Conservation (phyloP, 2,888 invertebrate species). For the Eurois occulta region DNA sequence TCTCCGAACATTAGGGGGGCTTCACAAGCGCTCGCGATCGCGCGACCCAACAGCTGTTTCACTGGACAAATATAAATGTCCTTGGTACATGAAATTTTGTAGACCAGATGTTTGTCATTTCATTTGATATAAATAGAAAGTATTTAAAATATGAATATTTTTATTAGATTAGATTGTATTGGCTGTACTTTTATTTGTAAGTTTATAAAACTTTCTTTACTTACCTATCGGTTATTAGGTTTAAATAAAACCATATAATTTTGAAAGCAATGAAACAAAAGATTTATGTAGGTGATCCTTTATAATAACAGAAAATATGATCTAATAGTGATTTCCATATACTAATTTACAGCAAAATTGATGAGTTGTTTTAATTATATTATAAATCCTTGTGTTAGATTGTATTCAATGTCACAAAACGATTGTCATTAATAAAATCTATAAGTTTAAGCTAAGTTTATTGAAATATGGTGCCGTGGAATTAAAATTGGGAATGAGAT, state of each 20-base stretch:
- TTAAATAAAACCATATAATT: conserved; percentile 10
- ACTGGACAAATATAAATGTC: conserved; percentile 68
- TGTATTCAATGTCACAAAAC: background rate
- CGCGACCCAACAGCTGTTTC: conserved; percentile 63
- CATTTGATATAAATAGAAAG: conserved; percentile 62
- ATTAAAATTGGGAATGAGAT: conserved; percentile 2
- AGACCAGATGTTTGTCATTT: conserved; percentile 64
- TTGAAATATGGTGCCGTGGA: conserved; percentile 6
- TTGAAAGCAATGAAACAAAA: conserved; percentile 5
- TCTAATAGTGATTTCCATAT: background rate
- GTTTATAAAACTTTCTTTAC: background rate
- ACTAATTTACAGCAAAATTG: conserved; percentile 7
- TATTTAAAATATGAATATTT: conserved; percentile 45
- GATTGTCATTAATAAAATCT: conserved; percentile 7
- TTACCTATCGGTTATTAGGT: background rate
- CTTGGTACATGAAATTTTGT: conserved; percentile 66
- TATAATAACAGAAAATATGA: conserved; percentile 25
- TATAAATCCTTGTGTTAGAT: background rate
- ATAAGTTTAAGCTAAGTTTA: conserved; percentile 11
- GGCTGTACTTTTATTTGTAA: background rate
- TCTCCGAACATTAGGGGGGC: conserved; percentile 74
- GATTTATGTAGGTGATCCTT: conserved; percentile 15
- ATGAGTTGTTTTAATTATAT: background rate
- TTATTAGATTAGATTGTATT: conserved; percentile 21
- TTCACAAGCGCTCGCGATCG: conserved; percentile 68